Evolutionary conservation across 2,888 invertebrate genomes (phyloP), one percentile per base, ranked within the genome.

Genomic region (Drosophila mettleri): DNA sequence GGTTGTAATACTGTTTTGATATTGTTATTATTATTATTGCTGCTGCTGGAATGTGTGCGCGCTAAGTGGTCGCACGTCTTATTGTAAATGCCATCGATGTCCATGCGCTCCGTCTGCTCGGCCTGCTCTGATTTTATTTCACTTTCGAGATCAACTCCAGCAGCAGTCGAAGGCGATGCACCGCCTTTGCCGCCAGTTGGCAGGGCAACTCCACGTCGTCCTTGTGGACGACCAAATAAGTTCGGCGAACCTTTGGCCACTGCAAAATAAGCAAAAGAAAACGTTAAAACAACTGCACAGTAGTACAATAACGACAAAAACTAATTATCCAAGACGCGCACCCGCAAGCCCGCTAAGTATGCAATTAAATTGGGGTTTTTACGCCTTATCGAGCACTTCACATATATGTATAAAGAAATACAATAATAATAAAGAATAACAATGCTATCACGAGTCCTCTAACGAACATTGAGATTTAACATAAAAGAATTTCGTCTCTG

Each of bases 1-100:
- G 84, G 82, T 48, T 83, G 80, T 86, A 85, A 85, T 85, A 85
- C 86, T 85, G 84, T 71, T 74, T 78, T 78, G 16, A 76, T 71
- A 41, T 64, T 66, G 46, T 51, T 65, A 22, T 64, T 65, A 49
- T 51, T 65, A 22, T 64, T 65, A 49, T 45, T 60, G 36, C 1
- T 54, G 38, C 51, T 63, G 53, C 43, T 71, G 81, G 58, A 72
- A 69, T 78, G 80, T 70, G 45, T 55, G 53, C 51, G 54, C 33
- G 36, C 29, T 48, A 58, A 16, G 22, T 66, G 60, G 41, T 14
- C 27, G 36, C 16, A 60, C 14, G 38, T 24, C 38, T 41, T 67
- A 14, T 46, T 59, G 34, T 31, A 52, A 27, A 14, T 46, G 6
- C 24, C 69, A 33, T 63, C 68, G 16, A 57, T n/a, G n/a, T 65